A percentile compares a stretch with the other conserved stretches of the same genome.
Evolutionary conservation across 2,797 vertebrate genomes (phyloP).

Genomic region (Gadopsis marmoratus): DNA sequence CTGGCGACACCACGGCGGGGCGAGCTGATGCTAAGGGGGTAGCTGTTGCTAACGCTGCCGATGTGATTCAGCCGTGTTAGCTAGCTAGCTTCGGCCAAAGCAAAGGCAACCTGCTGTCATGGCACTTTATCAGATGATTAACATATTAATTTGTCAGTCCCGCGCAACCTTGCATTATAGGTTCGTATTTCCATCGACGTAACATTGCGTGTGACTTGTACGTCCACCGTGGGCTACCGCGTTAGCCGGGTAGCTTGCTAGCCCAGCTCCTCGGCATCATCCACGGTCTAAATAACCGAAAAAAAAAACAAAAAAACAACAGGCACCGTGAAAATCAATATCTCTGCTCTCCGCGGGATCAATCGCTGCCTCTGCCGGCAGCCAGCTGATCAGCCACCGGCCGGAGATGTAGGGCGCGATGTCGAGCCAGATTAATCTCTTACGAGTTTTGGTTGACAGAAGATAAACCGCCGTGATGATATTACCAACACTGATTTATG

Average conservation of each 20-base stretch:
- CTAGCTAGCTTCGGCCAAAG: slow-evolving; percentile 40
- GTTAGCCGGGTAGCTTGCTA: slow-evolving; percentile 55
- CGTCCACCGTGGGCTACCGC: slow-evolving; percentile 23
- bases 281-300: slow-evolving; percentile 36
- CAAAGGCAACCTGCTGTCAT: slow-evolving; percentile 34
- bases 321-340: slow-evolving; percentile 51
- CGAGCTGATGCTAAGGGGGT: slow-evolving; percentile 59
- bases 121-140: background rate
- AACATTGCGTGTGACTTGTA: slow-evolving; percentile 21
- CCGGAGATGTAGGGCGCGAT: slow-evolving; percentile 28
- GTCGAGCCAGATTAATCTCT: slow-evolving; percentile 25
- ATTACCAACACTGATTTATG: slow-evolving; percentile 55
- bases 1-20: slow-evolving; percentile 28
- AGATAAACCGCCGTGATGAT: slow-evolving; percentile 39
- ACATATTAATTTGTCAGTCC: accelerated
- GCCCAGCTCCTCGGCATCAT: slow-evolving; percentile 56
- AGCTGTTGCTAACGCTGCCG: slow-evolving; percentile 62
- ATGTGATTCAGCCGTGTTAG: slow-evolving; percentile 41
- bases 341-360: slow-evolving; percentile 27
- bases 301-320: background rate
- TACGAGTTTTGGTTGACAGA: slow-evolving; percentile 35
- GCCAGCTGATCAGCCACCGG: slow-evolving; percentile 20
- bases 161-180: accelerated
- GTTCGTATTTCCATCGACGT: background rate
- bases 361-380: slow-evolving; percentile 3